Conservation (phyloP, 2,797 vertebrate genomes). For the Phylloscopus collybita region DNA sequence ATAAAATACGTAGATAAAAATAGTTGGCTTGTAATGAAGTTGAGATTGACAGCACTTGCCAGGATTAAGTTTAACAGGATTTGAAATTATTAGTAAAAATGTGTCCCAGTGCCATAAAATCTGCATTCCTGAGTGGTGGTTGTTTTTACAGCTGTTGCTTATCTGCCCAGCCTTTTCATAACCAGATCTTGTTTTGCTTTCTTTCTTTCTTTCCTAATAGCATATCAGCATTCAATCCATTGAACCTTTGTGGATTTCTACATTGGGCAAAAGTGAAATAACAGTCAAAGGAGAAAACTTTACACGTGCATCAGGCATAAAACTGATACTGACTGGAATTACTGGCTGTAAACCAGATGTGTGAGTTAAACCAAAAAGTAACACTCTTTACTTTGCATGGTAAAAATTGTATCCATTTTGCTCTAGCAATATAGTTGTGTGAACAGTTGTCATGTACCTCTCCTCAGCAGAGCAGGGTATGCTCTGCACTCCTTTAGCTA, state of each 20-base stretch:
- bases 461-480: not conserved
- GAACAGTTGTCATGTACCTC: not conserved
- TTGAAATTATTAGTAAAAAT: not conserved
- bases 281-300: conserved; percentile 85
- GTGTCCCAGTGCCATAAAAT: not conserved
- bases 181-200: conserved; percentile 46
- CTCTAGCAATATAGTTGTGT: not conserved
- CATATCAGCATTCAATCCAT: conserved; percentile 82
- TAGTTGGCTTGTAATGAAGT: not conserved
- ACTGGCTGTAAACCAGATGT: conserved; percentile 80
- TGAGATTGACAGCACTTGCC: not conserved
- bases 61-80: not conserved
- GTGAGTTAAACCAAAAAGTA: conserved; percentile 79
- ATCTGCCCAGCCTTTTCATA: conserved; percentile 31
- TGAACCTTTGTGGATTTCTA: conserved; percentile 80
- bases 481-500: not conserved
- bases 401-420: not conserved
- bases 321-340: conserved; percentile 80
- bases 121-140: not conserved
- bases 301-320: conserved; percentile 73
- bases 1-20: not conserved
- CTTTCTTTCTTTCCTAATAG: conserved; percentile 71
- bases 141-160: conserved; percentile 55
- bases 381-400: not conserved
- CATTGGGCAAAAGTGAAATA: conserved; percentile 83